Evolutionary conservation across 1,140 invertebrate species (phyloP), one percentile per base, ranked within the genome.

Genomic region (Drosophila eugracilis): DNA sequence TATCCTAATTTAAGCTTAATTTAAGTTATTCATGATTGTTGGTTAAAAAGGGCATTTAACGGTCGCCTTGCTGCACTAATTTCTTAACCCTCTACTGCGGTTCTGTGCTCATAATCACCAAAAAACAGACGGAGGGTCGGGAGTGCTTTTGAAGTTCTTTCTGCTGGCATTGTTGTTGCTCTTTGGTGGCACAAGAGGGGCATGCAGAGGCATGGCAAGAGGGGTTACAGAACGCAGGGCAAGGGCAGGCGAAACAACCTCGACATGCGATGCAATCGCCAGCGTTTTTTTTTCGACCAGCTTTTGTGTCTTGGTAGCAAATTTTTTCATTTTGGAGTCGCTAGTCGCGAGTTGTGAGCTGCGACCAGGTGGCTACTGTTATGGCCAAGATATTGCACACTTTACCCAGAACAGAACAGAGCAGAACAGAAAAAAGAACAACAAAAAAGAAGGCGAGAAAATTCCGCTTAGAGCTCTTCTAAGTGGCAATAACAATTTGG

Each of bases 111-210:
- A 86, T 86, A 86, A 86, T 86, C 83, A 83, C 83, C 81, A 83
- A 88, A 75, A 88, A 78, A 83, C 69, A 70, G 70, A 78, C 70
- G 58, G 73, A 50, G 45, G 65, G 50, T 59, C 71, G 65, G 65
- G 81, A 80, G 85, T 86, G 81, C 80, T 85, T 85, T 85, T 85
- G 80, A 85, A 81, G 81, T 85, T 86, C 65, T 75, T 74, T 77
- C 54, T 36, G 69, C 17, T 66, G 44, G 44, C 44, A 54, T 55
- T 15, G 52, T 71, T 59, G 67, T 60, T 36, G 67, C 59, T 55
- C 30, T 26, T 30, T 50, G 28, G 15, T 14, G 32, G 32, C 12
- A 22, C n/a, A 45, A 36, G 22, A 21, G 65, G 17, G 34, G 53
- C 21, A 48, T 58, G 54, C 54, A 58, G 47, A 54, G 54, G 19